A percentile compares a stretch with the other conserved stretches of the same genome.
phyloP scores from a whole-genome alignment of 2,113 vertebrate species.

The Melanostigma gelatinosum region DNA sequence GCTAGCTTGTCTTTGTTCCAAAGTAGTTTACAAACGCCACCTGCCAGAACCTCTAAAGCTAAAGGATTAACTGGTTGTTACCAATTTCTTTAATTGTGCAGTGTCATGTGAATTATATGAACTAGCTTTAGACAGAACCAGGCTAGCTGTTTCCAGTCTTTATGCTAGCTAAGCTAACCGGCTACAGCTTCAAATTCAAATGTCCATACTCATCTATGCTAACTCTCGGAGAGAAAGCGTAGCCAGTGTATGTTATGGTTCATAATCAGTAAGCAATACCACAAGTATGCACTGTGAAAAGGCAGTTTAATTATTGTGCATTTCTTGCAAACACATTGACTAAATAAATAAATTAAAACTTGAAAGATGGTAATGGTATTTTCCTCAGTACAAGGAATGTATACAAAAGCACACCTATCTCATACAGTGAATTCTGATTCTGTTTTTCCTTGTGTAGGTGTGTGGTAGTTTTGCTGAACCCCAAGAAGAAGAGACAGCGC shows the following conservation, averaged over 20 bases:
- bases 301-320: background rate
- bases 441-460: slow-evolving; percentile 81
- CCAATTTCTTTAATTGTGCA: background rate
- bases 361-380: background rate
- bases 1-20: background rate
- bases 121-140: background rate
- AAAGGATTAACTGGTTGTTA: background rate
- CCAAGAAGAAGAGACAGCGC: slow-evolving; percentile 91
- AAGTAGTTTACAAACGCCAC: background rate
- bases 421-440: background rate
- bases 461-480: slow-evolving; percentile 94
- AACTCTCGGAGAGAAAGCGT: background rate
- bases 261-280: background rate
- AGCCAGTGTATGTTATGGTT: background rate
- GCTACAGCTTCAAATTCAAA: background rate
- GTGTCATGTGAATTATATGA: background rate
- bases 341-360: background rate
- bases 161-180: slow-evolving; percentile 2
- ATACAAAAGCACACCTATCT: background rate
- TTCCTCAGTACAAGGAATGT: background rate
- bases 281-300: background rate
- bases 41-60: background rate
- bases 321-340: background rate
- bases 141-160: slow-evolving; percentile 17
- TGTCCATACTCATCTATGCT: background rate